Evolutionary conservation across 2,113 vertebrate genomes (phyloP), one percentile per base, ranked within the genome.

Genomic region (Gasterosteus nipponicus): DNA sequence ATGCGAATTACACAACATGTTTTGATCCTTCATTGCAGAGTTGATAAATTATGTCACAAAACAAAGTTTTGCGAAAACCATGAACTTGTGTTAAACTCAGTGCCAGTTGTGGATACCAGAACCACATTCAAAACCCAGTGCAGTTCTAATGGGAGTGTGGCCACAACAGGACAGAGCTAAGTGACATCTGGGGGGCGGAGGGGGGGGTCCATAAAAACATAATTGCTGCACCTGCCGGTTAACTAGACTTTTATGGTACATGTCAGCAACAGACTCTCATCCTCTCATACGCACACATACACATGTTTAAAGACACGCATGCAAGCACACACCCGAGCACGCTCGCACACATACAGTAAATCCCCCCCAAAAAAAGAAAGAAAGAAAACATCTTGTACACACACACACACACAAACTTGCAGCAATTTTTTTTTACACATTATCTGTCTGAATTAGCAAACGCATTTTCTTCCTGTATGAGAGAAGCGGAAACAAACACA

Each of bases 401-500:
- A 11, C 77, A 1, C 71, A 54, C 53, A 54, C 82, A 61, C 60
- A 42, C 67, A 62, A 61, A 86, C 58, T 70, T 75, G 82, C 87
- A 86, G 82, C 78, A 85, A 85, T 63, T 77, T 60, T 33, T 67
- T 88, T 86, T 64, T 71, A 86, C 85, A 89, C 73, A 59, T 84
- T 81, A 69, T 84, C 78, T 75, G 60, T 87, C 80, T 83, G 78
- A 78, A 77, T 83, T 78, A 59, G 44, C 83, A 80, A 75, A 81
- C 79, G 68, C 65, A 75, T 78, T 86, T 83, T 78, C 81, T 88
- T 89, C 85, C 82, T 86, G 85, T 86, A 89, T 86, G 82, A 91
- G 80, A 92, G 87, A 91, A 75, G 87, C 77, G 67, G 80, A 91
- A 92, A 91, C 90, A 82, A 86, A 92, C 87, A 91, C 65, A 78